Conservation (phyloP, 2,113 vertebrate species). For the Motacilla tschutschensis region DNA sequence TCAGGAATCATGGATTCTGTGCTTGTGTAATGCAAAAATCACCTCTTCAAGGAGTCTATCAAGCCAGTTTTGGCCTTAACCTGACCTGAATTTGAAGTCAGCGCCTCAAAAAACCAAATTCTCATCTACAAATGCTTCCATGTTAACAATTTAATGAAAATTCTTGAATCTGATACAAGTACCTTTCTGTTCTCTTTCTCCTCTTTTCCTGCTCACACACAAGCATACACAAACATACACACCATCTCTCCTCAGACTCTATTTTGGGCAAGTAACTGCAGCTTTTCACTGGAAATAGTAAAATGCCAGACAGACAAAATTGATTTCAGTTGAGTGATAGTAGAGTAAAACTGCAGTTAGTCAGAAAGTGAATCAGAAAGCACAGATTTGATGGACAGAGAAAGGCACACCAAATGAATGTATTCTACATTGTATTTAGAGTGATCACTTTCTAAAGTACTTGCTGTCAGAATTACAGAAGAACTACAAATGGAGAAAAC, state of each 20-base stretch:
- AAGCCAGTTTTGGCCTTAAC: not conserved
- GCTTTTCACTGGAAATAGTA: not conserved
- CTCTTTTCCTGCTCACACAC: not conserved
- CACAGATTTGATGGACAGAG: not conserved
- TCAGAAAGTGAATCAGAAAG: constrained; percentile 7
- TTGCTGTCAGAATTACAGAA: not conserved
- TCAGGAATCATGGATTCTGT: not conserved
- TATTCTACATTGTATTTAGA: not conserved
- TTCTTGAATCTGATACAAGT: not conserved
- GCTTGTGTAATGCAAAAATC: not conserved
- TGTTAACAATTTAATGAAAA: not conserved
- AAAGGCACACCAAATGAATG: not conserved
- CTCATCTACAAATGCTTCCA: not conserved
- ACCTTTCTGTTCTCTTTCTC: not conserved
- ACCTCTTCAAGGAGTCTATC: not conserved
- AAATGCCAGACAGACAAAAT: not conserved
- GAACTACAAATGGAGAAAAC: not conserved
- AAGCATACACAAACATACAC: not conserved
- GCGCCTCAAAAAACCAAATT: not conserved
- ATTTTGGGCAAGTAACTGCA: constrained; percentile 2
- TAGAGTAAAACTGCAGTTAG: not conserved
- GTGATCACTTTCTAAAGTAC: not conserved
- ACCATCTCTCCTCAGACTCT: not conserved
- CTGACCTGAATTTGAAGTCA: not conserved
- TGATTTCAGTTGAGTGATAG: not conserved